A percentile compares a stretch with the other conserved stretches of the same genome.
phyloP scores from a whole-genome alignment of 2,888 invertebrate genomes.

The Tipula unca region DNA sequence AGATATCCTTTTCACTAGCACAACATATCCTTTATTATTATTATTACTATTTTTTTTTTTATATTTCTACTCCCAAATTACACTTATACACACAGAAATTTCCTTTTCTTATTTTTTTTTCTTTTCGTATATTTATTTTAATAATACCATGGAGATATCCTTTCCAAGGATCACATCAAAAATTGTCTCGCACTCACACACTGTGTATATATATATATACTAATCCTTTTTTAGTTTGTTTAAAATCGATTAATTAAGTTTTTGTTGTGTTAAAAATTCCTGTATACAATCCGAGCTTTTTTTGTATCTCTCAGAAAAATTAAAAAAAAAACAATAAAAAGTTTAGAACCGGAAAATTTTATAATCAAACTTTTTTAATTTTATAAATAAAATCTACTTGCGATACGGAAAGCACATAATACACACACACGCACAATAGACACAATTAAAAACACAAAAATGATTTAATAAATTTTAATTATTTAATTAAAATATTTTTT shows the following conservation, averaged over 20 bases:
- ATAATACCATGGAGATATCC: not conserved
- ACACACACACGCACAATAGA: not conserved
- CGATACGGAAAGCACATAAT: not conserved
- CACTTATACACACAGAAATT: not conserved
- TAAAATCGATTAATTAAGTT: not conserved
- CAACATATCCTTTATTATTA: not conserved
- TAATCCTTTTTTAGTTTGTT: not conserved
- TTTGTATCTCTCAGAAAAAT: not conserved
- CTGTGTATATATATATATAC: not conserved
- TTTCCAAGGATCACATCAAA: not conserved
- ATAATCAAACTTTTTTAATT: not conserved
- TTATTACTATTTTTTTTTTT: not conserved
- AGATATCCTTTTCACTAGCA: not conserved
- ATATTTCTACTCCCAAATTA: not conserved
- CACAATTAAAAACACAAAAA: not conserved
- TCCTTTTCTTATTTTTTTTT: not conserved
- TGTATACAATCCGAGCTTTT: conserved; percentile 2
- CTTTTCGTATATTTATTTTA: not conserved
- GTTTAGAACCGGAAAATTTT: not conserved
- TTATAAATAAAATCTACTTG: not conserved
- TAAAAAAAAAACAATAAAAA: not conserved
- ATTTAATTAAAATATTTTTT: not conserved
- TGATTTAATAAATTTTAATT: not conserved
- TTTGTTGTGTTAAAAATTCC: not conserved
- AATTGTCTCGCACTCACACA: not conserved